A percentile compares a stretch with the other conserved stretches of the same genome.
Conservation (phyloP, 2,113 vertebrate genomes). For the Myotis lucifugus region DNA sequence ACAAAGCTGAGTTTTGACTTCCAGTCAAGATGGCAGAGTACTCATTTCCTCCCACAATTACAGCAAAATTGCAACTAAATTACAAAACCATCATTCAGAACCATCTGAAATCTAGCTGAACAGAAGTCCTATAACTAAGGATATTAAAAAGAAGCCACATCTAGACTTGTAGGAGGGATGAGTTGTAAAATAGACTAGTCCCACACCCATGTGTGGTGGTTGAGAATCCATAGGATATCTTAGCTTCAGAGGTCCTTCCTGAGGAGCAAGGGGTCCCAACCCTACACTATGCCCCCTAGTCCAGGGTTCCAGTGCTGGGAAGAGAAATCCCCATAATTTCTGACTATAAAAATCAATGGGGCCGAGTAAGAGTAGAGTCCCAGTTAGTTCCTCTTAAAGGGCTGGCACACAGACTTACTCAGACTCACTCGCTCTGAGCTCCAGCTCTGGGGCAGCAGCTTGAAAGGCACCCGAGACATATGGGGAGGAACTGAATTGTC, state of each 20-base stretch:
- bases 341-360: background rate
- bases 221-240: background rate
- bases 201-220: background rate
- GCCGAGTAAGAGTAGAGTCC: background rate
- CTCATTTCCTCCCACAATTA: background rate
- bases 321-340: background rate
- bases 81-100: background rate
- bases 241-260: background rate
- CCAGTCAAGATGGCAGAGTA: background rate
- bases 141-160: background rate
- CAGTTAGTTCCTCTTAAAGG: background rate
- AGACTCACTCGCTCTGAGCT: background rate
- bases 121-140: background rate
- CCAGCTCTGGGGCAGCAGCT: background rate
- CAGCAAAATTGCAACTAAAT: background rate
- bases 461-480: background rate
- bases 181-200: background rate
- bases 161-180: background rate
- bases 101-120: background rate
- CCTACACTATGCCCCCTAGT: background rate
- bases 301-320: background rate
- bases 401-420: background rate
- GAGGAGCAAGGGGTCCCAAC: background rate
- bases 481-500: background rate
- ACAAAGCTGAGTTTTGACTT: background rate